Base-by-base conservation (phyloP, 2,113 vertebrate species). In the Archocentrus centrarchus region DNA sequence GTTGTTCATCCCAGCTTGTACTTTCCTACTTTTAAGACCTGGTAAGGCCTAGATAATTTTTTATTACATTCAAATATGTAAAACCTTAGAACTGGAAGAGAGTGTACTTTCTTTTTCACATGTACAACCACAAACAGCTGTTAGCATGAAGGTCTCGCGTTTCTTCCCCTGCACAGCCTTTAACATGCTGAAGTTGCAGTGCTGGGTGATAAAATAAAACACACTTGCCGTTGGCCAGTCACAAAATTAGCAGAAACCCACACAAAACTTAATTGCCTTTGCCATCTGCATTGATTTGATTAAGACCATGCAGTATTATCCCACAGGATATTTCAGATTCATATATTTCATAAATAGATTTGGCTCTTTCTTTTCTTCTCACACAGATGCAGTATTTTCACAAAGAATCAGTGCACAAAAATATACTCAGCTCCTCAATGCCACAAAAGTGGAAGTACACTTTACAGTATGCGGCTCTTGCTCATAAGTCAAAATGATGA, bases 401-500 rank as follows among this genome's bases (percentile, higher is more conserved):
- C 60, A 81, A 79, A 86, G 37, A 70, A 77, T 70, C 15, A 35
- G 30, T 1, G 22, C 37, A 15, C 24, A 32, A 37, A 83, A 53
- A 81, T 37, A 8, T 6, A 5, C n/a, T 35, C 53, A 79, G 15
- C 53, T 79, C 24, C 5, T 47, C 7, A 17, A 17, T 82, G 77
- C 32, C 55, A 53, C 63, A 75, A 79, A 86, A 88, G 41, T 75
- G 53, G 24, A 59, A 75, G 15, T 68, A 17, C 47, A 81, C 62
- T 85, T 66, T 70, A 79, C 70, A 86, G 81, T 79, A 57, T 66
- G 79, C 37, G 30, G 57, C 62, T 63, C 22, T 86, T 20, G 27
- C 78, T 73, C 81, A 88, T 89, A 83, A 88, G 86, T 90, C 84
- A 92, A 84, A 90, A 75, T 83, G 81, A 90, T 89, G 68, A 60